Evolutionary conservation across 2,888 invertebrate species (phyloP).

Genomic region (Epistrophella euchroma): DNA sequence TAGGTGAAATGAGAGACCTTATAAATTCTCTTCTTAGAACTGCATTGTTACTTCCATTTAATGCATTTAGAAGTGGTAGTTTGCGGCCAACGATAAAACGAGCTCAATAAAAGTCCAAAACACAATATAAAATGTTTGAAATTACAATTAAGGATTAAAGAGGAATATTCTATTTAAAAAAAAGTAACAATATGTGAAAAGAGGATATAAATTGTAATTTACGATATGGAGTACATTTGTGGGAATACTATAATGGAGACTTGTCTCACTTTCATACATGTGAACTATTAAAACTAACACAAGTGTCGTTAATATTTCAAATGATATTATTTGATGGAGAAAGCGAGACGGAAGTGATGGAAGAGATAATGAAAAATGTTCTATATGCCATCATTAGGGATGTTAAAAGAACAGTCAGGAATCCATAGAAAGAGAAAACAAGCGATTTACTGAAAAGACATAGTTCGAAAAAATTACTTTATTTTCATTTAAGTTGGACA

Average conservation of each 20-base stretch:
- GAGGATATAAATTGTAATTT: slow-evolving; percentile 62
- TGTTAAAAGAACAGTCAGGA: background rate
- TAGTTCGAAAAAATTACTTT: background rate
- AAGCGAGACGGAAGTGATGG: background rate
- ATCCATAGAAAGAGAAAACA: background rate
- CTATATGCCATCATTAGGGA: background rate
- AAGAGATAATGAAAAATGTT: background rate
- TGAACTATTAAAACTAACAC: slow-evolving; percentile 25
- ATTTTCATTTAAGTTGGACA: background rate
- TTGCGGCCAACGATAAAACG: slow-evolving; percentile 9
- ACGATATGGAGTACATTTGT: slow-evolving; percentile 54
- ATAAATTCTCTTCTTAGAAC: slow-evolving; percentile 45
- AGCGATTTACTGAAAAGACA: background rate
- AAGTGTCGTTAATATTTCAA: slow-evolving; percentile 57
- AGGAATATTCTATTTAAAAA: background rate
- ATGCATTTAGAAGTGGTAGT: background rate
- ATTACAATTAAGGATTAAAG: slow-evolving; percentile 61
- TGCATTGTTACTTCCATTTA: background rate
- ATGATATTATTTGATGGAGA: slow-evolving; percentile 22
- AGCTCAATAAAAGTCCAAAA: slow-evolving; percentile 51
- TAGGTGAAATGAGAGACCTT: slow-evolving; percentile 6
- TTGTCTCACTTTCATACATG: background rate
- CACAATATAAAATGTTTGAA: slow-evolving; percentile 46
- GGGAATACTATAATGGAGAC: slow-evolving; percentile 7
- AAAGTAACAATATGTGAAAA: slow-evolving; percentile 18